Base-by-base conservation (phyloP, 2,113 vertebrate genomes). In the Pelecanus crispus region DNA sequence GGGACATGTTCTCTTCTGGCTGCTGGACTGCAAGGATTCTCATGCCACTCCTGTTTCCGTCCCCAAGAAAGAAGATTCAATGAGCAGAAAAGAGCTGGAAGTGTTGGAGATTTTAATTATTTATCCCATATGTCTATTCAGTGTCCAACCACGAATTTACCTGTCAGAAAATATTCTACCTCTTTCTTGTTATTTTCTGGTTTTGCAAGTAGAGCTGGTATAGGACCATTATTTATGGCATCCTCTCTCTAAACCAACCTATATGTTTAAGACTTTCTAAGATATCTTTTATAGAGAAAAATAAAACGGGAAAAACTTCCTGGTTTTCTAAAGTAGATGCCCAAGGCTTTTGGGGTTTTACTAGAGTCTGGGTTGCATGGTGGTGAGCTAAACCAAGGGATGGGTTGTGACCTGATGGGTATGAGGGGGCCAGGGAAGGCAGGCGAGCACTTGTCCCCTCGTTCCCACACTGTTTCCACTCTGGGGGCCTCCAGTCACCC, bases 381-480 rank as follows among this genome's bases (percentile, higher is more conserved):
- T 70, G 32, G 24, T 65, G 65, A 79, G 28, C 20, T 55, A 38
- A 67, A 77, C 20, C 8, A 31, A 59, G 40, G 32, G 17, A 53
- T 13, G 20, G 19, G 13, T 42, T 88, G 50, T 82, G 24, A 29
- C 19, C 7, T 65, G 62, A 7, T 44, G 1, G 0, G 3, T 58
- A 36, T 1, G 6, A 61, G 22, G 5, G 5, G 13, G 11, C 29
- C 20, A 50, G 22, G 20, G 16, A 73, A 36, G 11, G 16, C 92
- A 83, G 34, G 13, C 0, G 2, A 58, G 32, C 14, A 19, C 25
- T 65, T 2, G 2, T 44, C 24, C 16, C 9, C 34, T 86, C 0
- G 0, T 88, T 67, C 45, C 34, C 28, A 36, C 5, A 4, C 10
- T 34, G 18, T 13, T 10, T 94, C 15, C 5, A 1, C 24, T 59